phyloP scores from a whole-genome alignment of 2,888 invertebrate species.

The Leptopilina syphax region DNA sequence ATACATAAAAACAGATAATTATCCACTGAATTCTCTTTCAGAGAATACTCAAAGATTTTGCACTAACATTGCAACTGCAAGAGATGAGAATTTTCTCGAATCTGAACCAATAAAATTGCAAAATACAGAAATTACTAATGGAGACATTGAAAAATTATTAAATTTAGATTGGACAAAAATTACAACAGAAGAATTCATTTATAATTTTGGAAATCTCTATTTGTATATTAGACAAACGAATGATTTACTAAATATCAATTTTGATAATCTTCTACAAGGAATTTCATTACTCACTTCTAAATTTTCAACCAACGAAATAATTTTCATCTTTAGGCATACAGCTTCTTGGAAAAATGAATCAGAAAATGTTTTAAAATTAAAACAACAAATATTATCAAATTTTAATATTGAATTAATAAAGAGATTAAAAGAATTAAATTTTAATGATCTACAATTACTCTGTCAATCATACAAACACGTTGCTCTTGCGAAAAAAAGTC shows the following conservation, averaged over 20 bases:
- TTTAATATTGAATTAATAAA: not conserved
- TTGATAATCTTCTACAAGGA: slow-evolving; percentile 7
- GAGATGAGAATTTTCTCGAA: not conserved
- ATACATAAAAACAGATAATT: not conserved
- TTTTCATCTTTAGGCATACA: not conserved
- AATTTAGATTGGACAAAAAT: slow-evolving; percentile 16
- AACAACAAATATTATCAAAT: not conserved
- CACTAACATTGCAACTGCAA: slow-evolving; percentile 11
- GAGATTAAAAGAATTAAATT: not conserved
- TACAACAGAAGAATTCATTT: slow-evolving; percentile 4
- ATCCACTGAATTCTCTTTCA: not conserved
- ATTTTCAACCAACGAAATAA: not conserved
- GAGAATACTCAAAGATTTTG: not conserved
- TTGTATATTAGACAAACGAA: not conserved
- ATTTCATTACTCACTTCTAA: not conserved
- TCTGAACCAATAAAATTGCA: not conserved
- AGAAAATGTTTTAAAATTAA: not conserved
- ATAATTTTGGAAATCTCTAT: slow-evolving; percentile 11
- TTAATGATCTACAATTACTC: not conserved
- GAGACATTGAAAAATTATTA: slow-evolving; percentile 7
- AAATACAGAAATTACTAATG: not conserved
- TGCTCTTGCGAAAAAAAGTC: not conserved
- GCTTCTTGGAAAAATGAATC: not conserved
- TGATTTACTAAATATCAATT: slow-evolving; percentile 2
- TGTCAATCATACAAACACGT: not conserved